Percentiles rank a stretch among this genome's conserved stretches.
Conservation (phyloP, 2,113 vertebrate genomes). For the Anhinga rufa region DNA sequence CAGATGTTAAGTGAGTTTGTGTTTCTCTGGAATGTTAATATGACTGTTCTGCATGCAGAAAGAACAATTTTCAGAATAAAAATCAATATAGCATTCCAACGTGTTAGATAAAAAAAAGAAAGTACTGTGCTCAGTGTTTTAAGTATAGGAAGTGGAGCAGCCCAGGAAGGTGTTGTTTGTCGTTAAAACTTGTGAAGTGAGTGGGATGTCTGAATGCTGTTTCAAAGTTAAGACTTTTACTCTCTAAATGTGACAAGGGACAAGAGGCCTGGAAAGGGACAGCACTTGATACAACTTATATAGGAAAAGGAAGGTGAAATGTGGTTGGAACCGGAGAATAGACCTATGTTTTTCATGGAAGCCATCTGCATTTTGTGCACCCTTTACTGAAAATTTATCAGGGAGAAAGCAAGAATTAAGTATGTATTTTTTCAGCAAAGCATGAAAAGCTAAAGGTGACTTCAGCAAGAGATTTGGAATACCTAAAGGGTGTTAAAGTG, state of each 20-base stretch:
- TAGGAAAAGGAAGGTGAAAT: neutral
- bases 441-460: neutral
- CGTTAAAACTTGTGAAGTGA: neutral
- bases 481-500: neutral
- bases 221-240: neutral
- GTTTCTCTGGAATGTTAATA: slow-evolving; percentile 48
- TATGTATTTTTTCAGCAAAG: neutral
- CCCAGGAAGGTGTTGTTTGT: neutral
- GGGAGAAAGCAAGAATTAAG: neutral
- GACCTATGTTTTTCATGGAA: neutral
- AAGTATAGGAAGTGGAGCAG: neutral
- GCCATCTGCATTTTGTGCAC: neutral
- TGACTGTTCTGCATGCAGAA: neutral
- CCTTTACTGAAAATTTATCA: neutral
- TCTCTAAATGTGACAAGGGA: neutral
- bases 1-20: slow-evolving; percentile 32
- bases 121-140: neutral
- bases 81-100: slow-evolving; percentile 20
- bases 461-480: neutral
- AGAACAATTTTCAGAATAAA: slow-evolving; percentile 38
- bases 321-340: neutral
- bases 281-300: neutral
- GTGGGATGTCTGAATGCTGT: neutral
- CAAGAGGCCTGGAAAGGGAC: neutral
- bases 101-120: slow-evolving; percentile 37